A percentile compares a stretch with the other conserved stretches of the same genome.
These are phyloP conservation scores for Battus philenor DNA, from an alignment of 1,140 invertebrate genomes.

Conservation along the genomic window DNA sequence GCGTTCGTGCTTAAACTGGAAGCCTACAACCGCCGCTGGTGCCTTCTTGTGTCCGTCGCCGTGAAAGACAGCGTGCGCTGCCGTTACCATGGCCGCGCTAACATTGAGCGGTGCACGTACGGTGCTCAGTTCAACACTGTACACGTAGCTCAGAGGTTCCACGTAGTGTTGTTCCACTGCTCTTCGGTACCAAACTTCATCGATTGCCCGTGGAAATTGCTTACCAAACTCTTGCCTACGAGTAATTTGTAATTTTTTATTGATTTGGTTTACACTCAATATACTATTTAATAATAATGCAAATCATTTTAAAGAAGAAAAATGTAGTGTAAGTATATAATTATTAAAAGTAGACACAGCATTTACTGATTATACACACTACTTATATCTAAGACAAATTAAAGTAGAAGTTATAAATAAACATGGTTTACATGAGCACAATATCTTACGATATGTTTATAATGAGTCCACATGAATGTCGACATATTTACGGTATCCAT, in stretches of 20 bases:
- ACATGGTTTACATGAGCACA: too few relatives aligned
- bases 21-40: conserved; percentile 94
- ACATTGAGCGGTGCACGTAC: conserved; percentile 53
- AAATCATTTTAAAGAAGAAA: too few relatives aligned
- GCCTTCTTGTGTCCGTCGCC: conserved; percentile 80
- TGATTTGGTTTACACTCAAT: too few relatives aligned
- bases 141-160: conserved; percentile 89
- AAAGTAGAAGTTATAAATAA: too few relatives aligned
- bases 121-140: conserved; percentile 68
- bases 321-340: too few relatives aligned
- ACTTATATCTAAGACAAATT: too few relatives aligned
- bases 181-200: conserved; percentile 95
- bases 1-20: conserved; percentile 88
- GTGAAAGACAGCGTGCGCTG: conserved; percentile 90
- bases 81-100: conserved; percentile 83
- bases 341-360: too few relatives aligned
- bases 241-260: background rate
- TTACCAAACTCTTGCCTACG: conserved; percentile 74
- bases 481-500: too few relatives aligned
- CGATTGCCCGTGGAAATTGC: conserved; percentile 86
- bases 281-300: too few relatives aligned
- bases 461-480: too few relatives aligned
- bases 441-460: too few relatives aligned
- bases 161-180: conserved; percentile 93
- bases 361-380: too few relatives aligned